phyloP scores from a whole-genome alignment of 2,797 vertebrate genomes.

The Chrysocyon brachyurus region DNA sequence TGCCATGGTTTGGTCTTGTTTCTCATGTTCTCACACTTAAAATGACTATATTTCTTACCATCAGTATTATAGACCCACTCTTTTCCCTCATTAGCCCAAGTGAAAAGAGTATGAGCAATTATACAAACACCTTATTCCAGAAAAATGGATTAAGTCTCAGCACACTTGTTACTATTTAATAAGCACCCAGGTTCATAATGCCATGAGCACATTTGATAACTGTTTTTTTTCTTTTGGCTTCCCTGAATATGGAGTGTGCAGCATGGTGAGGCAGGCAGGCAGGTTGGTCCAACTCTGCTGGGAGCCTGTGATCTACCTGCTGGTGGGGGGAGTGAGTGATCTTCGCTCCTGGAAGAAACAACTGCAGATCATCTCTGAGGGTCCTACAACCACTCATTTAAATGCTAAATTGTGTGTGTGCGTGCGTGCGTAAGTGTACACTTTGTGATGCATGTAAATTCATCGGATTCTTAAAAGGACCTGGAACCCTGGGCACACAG shows the following conservation, averaged over 20 bases:
- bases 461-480: background rate
- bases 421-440: fast-evolving
- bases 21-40: background rate
- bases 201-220: background rate
- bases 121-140: background rate
- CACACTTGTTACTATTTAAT: background rate
- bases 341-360: background rate
- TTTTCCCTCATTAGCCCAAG: background rate
- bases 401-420: background rate
- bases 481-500: background rate
- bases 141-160: background rate
- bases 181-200: background rate
- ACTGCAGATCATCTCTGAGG: background rate
- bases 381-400: background rate
- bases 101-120: background rate
- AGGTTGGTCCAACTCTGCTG: background rate
- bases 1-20: background rate
- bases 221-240: background rate
- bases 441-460: background rate
- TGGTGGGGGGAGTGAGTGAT: background rate
- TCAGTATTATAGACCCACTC: background rate
- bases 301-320: background rate
- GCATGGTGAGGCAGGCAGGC: background rate
- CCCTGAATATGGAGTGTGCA: no score
- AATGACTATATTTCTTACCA: background rate